A percentile compares a stretch with the other conserved stretches of the same genome.
These are phyloP conservation scores for Zosterops hypoxanthus DNA, from an alignment of 2,113 vertebrate genomes.

Conservation along the genomic window DNA sequence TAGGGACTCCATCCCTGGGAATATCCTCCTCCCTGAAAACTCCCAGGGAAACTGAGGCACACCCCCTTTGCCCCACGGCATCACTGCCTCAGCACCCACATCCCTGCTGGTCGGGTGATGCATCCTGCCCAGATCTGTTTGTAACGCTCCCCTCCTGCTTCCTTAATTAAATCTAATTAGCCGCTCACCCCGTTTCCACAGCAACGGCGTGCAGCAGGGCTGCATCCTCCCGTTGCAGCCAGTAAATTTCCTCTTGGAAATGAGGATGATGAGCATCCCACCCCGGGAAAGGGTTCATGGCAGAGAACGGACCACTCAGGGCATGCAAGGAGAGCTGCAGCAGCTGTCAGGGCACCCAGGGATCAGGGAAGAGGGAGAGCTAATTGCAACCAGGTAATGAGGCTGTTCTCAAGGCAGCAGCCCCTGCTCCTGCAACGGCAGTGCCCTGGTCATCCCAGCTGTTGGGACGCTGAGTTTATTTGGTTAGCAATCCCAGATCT, in stretches of 20 bases:
- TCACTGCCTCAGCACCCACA: neutral
- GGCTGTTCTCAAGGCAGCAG: neutral
- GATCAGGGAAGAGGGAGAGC: neutral
- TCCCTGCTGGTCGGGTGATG: neutral
- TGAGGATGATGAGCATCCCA: neutral
- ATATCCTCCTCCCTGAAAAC: too few relatives aligned
- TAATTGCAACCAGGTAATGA: neutral
- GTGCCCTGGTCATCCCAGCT: neutral
- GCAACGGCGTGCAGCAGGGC: conserved; percentile 45
- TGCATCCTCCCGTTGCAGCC: neutral
- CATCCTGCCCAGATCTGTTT: neutral
- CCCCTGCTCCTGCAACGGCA: neutral
- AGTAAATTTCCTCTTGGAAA: conserved; percentile 31
- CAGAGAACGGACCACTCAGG: neutral
- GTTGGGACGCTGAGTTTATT: neutral
- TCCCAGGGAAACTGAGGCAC: neutral
- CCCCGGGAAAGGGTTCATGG: neutral
- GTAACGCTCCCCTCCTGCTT: conserved; percentile 10
- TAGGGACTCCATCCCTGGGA: neutral
- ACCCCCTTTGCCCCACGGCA: neutral
- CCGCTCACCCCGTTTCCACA: conserved; percentile 38
- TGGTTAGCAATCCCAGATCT: neutral
- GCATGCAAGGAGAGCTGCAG: neutral
- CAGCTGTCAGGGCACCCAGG: neutral
- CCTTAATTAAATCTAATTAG: conserved; percentile 64